Conservation (phyloP, 2,888 invertebrate species). For the Thumatha senex region DNA sequence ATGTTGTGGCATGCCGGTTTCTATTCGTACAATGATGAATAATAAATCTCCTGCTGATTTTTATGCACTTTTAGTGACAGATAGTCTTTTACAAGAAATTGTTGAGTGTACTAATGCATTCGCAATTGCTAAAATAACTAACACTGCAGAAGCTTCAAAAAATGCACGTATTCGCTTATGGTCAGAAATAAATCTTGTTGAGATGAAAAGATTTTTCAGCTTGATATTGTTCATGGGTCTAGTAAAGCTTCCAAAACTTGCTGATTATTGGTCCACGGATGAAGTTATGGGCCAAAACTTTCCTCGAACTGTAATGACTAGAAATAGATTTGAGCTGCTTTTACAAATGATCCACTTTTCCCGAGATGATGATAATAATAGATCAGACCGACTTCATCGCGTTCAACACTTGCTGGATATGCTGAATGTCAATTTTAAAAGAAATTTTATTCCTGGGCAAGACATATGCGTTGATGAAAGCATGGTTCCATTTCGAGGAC, state of each 20-base stretch:
- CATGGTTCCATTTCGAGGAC: conserved; percentile 15
- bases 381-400: neutral
- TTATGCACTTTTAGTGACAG: conserved; percentile 19
- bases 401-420: conserved; percentile 1
- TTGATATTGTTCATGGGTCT: conserved; percentile 43
- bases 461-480: conserved; percentile 13
- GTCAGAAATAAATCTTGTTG: conserved; percentile 27
- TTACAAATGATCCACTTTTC: conserved; percentile 7
- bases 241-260: conserved; percentile 34
- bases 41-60: conserved; percentile 14
- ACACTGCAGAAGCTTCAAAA: neutral
- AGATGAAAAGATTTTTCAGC: conserved; percentile 40
- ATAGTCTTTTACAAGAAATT: neutral
- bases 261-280: conserved; percentile 42
- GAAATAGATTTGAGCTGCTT: conserved; percentile 35
- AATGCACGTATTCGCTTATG: conserved; percentile 21
- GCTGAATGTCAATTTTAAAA: conserved; percentile 2
- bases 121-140: conserved; percentile 13
- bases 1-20: neutral
- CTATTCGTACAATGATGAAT: conserved; percentile 3
- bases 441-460: conserved; percentile 3
- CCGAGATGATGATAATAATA: neutral
- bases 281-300: conserved; percentile 29
- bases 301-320: conserved; percentile 34
- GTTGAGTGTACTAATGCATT: conserved; percentile 16